Base-by-base conservation (phyloP, 2,797 vertebrate species). In the Myotis pilosus region DNA sequence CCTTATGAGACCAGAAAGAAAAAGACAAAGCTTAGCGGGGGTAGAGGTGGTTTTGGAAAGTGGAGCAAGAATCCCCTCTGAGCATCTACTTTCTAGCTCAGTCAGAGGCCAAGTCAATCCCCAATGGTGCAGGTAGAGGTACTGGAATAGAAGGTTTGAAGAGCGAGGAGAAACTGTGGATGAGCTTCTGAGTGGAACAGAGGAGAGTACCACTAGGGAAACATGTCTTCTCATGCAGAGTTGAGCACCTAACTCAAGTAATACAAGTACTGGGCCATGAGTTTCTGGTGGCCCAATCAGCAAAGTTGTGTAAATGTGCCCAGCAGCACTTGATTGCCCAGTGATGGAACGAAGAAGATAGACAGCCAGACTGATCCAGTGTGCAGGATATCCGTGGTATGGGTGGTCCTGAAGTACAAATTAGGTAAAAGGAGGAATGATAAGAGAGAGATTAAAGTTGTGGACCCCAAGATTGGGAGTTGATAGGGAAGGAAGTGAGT, bases 321-420 rank as follows among this genome's bases (percentile, higher is more conserved):
- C 51, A 49, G 44, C 3, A n/a, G 22, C 28, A 15, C 62, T 75
- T 22, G 41, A 47, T 22, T 51, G 17, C 30, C 87, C 55, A 75
- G 78, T 13, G 22, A 79, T 4, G 68, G 17, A 68, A 8, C 0
- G 4, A 22, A 82, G 51, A 88, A 64, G 49, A 17, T 6, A 7
- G 10, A 28, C 13, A 22, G n/a, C 5, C 66, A 69, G 28, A 55
- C 3, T 15, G 53, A 51, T 6, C 49, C 7, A 3, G 1, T 11
- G 3, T n/a, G 41, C 4, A 88, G 6, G 25, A 3, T 8, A 11
- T 11, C 7, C 0, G 0, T 13, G 15, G 6, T 23, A 5, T 69
- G 66, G 62, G 15, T 74, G 44, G 30, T 25, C 22, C 23, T 51
- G 6, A 84, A 28, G 44, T 44, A 47, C 30, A 83, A 16, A n/a